phyloP scores from a whole-genome alignment of 2,888 invertebrate species.

The Belgica antarctica region DNA sequence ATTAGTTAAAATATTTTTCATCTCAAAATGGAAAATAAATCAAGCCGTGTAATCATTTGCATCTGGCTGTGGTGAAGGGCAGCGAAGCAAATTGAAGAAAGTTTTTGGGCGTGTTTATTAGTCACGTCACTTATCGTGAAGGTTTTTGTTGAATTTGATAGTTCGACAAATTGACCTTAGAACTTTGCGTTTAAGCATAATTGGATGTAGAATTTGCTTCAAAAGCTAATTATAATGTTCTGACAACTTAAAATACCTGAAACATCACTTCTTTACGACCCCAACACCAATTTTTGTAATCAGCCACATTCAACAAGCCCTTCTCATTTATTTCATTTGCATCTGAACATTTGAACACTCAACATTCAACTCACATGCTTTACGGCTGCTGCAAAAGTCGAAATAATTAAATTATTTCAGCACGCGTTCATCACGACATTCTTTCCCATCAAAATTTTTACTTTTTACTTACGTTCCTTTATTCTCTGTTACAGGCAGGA shows the following conservation, averaged over 20 bases:
- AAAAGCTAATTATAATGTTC: too few relatives aligned
- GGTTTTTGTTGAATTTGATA: too few relatives aligned
- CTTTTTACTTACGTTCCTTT: slow-evolving; percentile 6
- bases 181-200: too few relatives aligned
- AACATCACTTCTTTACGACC: too few relatives aligned
- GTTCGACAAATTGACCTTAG: too few relatives aligned
- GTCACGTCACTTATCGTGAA: too few relatives aligned
- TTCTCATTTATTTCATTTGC: slow-evolving; percentile 23
- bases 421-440: slow-evolving; percentile 10
- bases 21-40: slow-evolving; percentile 20
- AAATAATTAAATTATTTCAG: slow-evolving; percentile 39
- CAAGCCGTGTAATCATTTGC: slow-evolving; percentile 22
- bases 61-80: slow-evolving; percentile 17
- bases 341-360: too few relatives aligned
- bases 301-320: slow-evolving; percentile 17
- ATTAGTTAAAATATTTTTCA: slow-evolving; percentile 4
- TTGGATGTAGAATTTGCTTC: too few relatives aligned
- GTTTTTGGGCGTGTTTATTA: too few relatives aligned
- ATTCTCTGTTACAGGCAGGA: background rate
- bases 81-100: too few relatives aligned
- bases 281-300: too few relatives aligned
- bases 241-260: too few relatives aligned
- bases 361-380: slow-evolving; percentile 3
- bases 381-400: background rate
- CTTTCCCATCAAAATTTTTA: background rate